Evolutionary conservation across 2,113 vertebrate genomes (phyloP).

Genomic region (Corynorhinus townsendii): DNA sequence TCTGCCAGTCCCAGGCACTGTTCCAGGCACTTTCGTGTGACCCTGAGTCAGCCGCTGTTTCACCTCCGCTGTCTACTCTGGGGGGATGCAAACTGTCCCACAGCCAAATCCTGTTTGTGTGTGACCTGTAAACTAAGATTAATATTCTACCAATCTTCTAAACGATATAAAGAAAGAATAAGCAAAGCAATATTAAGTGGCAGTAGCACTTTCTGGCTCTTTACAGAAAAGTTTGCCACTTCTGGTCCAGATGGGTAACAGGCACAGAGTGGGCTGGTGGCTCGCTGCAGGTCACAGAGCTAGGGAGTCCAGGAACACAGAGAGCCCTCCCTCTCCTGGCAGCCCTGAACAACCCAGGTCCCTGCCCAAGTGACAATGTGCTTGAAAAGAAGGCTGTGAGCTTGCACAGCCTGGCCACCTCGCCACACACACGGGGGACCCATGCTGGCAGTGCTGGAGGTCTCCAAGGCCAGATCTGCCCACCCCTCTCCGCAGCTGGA

Average conservation of each 20-base stretch:
- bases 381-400: neutral
- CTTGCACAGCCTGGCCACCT: neutral
- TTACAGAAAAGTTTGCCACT: neutral
- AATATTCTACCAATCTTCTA: neutral
- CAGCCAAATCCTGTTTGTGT: too few relatives aligned
- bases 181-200: neutral
- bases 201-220: too few relatives aligned
- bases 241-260: neutral
- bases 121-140: neutral
- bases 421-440: neutral
- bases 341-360: neutral
- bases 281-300: neutral
- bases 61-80: rapidly evolving
- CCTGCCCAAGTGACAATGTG: neutral
- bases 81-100: neutral
- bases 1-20: too few relatives aligned
- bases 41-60: rapidly evolving
- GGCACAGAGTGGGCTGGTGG: neutral
- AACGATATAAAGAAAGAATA: neutral
- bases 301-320: neutral
- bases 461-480: neutral
- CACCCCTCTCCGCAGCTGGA: rapidly evolving
- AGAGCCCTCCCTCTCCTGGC: too few relatives aligned
- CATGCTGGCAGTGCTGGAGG: neutral
- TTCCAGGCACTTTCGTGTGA: neutral